These are phyloP conservation scores for Netelia virgata DNA, from an alignment of 2,888 invertebrate species.

Conservation along the genomic window DNA sequence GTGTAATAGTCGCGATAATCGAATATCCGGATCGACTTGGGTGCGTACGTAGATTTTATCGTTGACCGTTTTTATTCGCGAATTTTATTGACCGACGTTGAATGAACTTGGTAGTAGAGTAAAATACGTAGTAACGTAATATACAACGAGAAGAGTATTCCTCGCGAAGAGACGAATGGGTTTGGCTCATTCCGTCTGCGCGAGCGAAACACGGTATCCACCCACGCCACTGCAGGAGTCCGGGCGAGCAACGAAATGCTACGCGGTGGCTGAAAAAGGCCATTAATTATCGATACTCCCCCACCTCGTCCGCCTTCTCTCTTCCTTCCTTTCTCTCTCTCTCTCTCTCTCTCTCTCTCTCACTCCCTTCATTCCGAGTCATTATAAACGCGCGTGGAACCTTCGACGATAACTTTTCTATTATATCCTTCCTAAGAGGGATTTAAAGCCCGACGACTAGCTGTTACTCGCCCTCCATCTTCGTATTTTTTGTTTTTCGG, in stretches of 20 bases:
- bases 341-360: constrained; percentile 8
- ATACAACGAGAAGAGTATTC: constrained; percentile 1
- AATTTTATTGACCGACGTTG: constrained; percentile 43
- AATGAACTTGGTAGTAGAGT: constrained; percentile 23
- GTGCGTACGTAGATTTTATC: neutral
- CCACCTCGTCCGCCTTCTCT: neutral
- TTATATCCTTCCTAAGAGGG: constrained; percentile 76
- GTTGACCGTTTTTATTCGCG: constrained; percentile 26
- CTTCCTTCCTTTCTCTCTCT: neutral
- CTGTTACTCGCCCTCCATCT: constrained; percentile 12
- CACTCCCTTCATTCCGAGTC: constrained; percentile 38
- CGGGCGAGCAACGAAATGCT: constrained; percentile 62
- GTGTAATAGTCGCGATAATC: neutral
- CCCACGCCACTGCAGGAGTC: constrained; percentile 68
- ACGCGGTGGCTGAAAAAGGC: constrained; percentile 70
- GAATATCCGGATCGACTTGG: neutral
- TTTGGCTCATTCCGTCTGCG: constrained; percentile 56
- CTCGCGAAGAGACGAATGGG: constrained; percentile 62
- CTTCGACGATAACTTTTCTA: constrained; percentile 78
- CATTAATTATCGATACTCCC: constrained; percentile 77
- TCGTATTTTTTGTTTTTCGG: constrained; percentile 15
- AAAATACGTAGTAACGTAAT: constrained; percentile 13
- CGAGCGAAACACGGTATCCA: constrained; percentile 53
- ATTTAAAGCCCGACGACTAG: constrained; percentile 70
- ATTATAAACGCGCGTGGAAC: constrained; percentile 69